Evolutionary conservation across 2,113 vertebrate genomes (phyloP), one percentile per base, ranked within the genome.

Genomic region (Ictalurus punctatus): DNA sequence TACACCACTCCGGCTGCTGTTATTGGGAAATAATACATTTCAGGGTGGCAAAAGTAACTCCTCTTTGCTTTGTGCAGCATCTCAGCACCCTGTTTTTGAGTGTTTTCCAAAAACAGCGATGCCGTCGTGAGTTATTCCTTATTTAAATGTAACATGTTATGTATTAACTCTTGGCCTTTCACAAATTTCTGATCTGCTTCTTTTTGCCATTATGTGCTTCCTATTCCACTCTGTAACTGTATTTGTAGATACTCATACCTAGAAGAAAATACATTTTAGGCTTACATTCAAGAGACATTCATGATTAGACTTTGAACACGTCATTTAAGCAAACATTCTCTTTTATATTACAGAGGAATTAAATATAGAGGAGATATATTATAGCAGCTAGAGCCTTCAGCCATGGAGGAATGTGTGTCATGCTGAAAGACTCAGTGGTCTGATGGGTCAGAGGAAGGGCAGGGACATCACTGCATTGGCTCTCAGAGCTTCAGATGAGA

Each of bases 401-500:
- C 10, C 21, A 23, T 71, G 37, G 10, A 52, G 27, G 25, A 83
- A 10, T 48, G 67, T 83, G 61, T 34, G 58, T 74, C 30, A 65
- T 65, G n/a, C 4, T 84, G 7, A 65, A 78, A 78, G 52, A 76
- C 9, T n/a, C 44, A 25, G 30, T 85, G 9, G 27, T 67, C 71
- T 56, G 73, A 67, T 76, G 61, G 83, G 83, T 80, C 88, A 89
- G 48, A 44, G 25, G 74, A 85, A 89, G 88, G 73, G 83, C 88
- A 80, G n/a, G 61, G 74, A 58, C 59, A 52, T 84, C 40, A 67
- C 73, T 56, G 21, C 40, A 37, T 37, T 56, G 82, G n/a, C 56
- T 91, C 85, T 85, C 56, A 52, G 89, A 86, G 85, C 93, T 92
- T 89, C 87, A 91, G 85, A 85, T 73, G 89, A 82, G 40, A 83